Base-by-base conservation (phyloP, 1,140 invertebrate genomes). In the Drosophila triauraria region DNA sequence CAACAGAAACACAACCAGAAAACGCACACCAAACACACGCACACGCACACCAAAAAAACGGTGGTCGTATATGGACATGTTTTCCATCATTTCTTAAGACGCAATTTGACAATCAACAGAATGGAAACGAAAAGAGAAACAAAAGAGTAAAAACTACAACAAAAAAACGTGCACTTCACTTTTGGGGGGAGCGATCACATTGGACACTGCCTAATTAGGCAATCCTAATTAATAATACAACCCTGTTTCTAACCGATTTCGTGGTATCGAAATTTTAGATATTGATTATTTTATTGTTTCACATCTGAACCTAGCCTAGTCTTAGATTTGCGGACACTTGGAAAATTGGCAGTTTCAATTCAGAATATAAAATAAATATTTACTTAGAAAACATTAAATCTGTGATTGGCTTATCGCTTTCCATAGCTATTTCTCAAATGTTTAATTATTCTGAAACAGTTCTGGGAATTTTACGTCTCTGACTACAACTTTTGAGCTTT, bases 1-100 rank as follows among this genome's bases (percentile, higher is more conserved):
- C 59, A 87, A 88, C 82, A 83, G 50, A 58, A 61, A 53, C n/a
- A 75, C 74, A 64, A 48, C 51, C 58, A 57, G 68, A 46, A 65
- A 30, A 51, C 64, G 53, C 53, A 40, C 53, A 67, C 63, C 50
- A 74, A 59, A 68, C 65, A 74, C 65, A 50, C 30, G 13, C 40
- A 58, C 62, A 46, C 23, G 27, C 57, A 70, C 42, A 67, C 23
- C 23, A 20, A 20, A 50, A 23, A 38, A 13, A 38, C 59, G 30
- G 32, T 63, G 60, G 25, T 42, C 44, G 70, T 48, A 62, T n/a
- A 70, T 42, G 67, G 53, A 10, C 38, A 59, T 72, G 68, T 70
- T 35, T 67, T 62, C 58, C 38, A 78, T 77, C 12, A 76, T 50
- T 72, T 60, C 40, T 78, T 78, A 78, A 70, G 75, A 78, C 75